Percentiles rank a stretch among this genome's conserved stretches.
Conservation (phyloP, 2,113 vertebrate genomes). For the Gadus chalcogrammus region DNA sequence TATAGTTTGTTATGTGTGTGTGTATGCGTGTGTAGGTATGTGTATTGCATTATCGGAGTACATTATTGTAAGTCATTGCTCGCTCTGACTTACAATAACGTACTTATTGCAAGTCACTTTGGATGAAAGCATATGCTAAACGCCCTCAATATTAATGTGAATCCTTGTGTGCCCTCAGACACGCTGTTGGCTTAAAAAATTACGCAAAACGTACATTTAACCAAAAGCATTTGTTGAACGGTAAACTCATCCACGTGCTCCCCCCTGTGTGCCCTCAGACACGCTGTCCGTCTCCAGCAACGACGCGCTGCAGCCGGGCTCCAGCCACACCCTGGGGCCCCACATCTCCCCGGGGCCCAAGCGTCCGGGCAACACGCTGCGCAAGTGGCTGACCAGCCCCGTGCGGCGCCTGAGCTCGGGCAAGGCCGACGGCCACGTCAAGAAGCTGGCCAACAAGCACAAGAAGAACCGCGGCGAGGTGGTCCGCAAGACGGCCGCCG, state of each 20-base stretch:
- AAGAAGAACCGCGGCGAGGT: constrained; percentile 92
- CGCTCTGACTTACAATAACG: no score
- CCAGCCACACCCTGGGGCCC: constrained; percentile 86
- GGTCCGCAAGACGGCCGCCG: constrained; percentile 87
- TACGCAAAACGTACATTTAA: no score
- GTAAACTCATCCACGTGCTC: no score
- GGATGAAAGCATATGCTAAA: no score
- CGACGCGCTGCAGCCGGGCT: constrained; percentile 85
- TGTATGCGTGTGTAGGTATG: no score
- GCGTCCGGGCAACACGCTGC: constrained; percentile 93
- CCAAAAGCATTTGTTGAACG: no score
- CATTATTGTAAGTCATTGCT: no score
- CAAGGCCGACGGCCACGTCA: constrained; percentile 93
- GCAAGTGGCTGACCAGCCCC: constrained; percentile 97
- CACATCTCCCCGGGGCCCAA: constrained; percentile 97
- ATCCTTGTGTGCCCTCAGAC: constrained; percentile 66
- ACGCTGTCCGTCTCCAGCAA: constrained; percentile 94
- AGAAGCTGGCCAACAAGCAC: constrained; percentile 96
- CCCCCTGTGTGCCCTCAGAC: constrained; percentile 67
- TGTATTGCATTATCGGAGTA: no score
- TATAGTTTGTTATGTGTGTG: no score
- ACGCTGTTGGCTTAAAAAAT: constrained; percentile 81
- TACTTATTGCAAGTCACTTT: no score
- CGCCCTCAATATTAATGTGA: no score
- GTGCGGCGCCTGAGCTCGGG: constrained; percentile 95